Evolutionary conservation across 2,113 vertebrate genomes (phyloP).

Genomic region (Tyrannus savana): DNA sequence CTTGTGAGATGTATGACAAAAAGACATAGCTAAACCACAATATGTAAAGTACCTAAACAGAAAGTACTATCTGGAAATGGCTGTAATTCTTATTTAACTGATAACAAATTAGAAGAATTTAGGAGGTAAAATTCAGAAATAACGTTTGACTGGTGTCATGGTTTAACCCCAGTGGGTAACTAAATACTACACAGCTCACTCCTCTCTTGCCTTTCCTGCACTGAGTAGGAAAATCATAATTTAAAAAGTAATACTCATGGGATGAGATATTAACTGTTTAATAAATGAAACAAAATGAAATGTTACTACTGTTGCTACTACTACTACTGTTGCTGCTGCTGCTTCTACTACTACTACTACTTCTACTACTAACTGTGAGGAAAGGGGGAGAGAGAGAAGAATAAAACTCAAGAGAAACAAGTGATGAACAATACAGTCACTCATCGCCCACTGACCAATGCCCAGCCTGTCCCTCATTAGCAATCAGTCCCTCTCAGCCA

Average conservation of each 20-base stretch:
- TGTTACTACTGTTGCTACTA: background rate
- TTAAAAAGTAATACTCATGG: background rate
- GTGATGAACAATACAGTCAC: too few species aligned
- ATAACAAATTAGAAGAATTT: background rate
- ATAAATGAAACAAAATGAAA: background rate
- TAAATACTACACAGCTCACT: too few species aligned
- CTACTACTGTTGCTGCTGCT: background rate
- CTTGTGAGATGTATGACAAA: background rate
- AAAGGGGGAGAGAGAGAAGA: background rate
- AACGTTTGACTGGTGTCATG: background rate
- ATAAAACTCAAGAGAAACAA: background rate
- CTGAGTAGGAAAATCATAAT: background rate
- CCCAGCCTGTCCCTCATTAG: background rate
- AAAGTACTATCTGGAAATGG: background rate
- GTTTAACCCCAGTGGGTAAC: background rate
- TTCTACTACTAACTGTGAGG: too few species aligned
- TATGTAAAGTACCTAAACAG: background rate
- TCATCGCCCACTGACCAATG: background rate
- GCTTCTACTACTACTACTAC: too few species aligned
- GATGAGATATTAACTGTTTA: background rate
- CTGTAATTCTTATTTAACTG: background rate
- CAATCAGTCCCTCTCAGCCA: background rate
- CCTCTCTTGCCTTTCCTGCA: rapidly evolving
- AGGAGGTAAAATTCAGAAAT: background rate
- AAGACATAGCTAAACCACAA: background rate